Evolutionary conservation across 2,113 vertebrate genomes (phyloP).

Genomic region (Sclerurus mexicanus): DNA sequence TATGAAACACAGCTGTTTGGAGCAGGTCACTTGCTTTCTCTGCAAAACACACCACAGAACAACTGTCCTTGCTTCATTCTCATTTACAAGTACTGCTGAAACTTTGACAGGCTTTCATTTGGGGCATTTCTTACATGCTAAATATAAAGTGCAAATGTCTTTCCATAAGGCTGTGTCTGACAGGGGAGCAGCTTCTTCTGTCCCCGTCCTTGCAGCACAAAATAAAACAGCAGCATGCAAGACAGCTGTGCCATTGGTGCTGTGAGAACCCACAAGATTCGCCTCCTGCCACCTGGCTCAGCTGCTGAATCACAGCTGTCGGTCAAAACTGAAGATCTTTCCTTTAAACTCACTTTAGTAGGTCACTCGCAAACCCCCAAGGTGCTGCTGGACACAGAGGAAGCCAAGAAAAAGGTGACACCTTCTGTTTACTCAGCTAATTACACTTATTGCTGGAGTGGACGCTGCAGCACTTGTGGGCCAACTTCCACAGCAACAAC

Average conservation of each 20-base stretch:
- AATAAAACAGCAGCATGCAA: neutral
- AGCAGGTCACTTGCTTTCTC: neutral
- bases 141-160: neutral
- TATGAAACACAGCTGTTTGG: neutral
- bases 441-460: constrained; percentile 2
- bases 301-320: neutral
- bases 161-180: neutral
- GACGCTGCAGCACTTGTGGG: fast-evolving
- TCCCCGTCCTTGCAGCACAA: neutral
- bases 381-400: neutral
- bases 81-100: neutral
- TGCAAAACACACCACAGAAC: neutral
- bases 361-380: neutral
- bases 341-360: neutral
- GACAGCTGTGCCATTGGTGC: fast-evolving
- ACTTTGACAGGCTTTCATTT: neutral
- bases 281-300: neutral
- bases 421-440: constrained; percentile 64
- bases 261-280: fast-evolving
- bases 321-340: neutral
- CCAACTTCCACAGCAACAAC: neutral
- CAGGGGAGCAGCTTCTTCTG: neutral
- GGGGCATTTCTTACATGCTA: neutral
- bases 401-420: constrained; percentile 65
- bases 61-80: fast-evolving